phyloP scores from a whole-genome alignment of 2,888 invertebrate genomes.

The Hirtodrosophila duncani region DNA sequence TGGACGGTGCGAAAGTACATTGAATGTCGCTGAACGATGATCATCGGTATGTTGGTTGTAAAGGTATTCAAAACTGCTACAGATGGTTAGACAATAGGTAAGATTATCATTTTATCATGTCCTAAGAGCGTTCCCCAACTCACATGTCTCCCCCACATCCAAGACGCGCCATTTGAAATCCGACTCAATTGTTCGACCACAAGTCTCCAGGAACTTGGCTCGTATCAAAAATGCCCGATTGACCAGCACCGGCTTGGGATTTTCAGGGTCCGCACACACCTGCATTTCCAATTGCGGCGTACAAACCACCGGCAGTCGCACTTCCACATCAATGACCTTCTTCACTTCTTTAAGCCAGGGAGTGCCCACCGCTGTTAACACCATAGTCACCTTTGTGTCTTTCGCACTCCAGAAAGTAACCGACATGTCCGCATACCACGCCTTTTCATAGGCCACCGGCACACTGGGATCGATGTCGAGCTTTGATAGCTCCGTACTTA shows the following conservation, averaged over 20 bases:
- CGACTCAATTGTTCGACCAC: background rate
- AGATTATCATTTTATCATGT: background rate
- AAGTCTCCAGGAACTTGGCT: background rate
- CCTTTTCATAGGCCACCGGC: constrained; percentile 1
- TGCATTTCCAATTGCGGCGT: constrained; percentile 1
- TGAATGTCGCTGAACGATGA: constrained; percentile 14
- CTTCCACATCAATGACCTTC: background rate
- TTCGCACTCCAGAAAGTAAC: constrained; percentile 13
- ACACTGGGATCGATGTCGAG: background rate
- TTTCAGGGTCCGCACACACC: constrained; percentile 1
- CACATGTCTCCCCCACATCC: constrained; percentile 6
- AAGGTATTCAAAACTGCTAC: background rate
- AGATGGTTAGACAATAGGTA: background rate
- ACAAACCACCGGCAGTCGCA: background rate
- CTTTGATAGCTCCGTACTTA: background rate
- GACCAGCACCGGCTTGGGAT: background rate
- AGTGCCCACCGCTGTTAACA: background rate
- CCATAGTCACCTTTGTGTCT: constrained; percentile 1
- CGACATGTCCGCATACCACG: background rate
- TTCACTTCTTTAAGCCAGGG: background rate
- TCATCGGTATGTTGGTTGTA: background rate
- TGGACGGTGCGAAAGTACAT: background rate
- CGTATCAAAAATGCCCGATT: background rate
- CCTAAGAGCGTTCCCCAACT: too few species aligned
- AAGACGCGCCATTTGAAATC: constrained; percentile 8